Evolutionary conservation across 2,113 vertebrate genomes (phyloP).

Genomic region (Platysteira castanea): DNA sequence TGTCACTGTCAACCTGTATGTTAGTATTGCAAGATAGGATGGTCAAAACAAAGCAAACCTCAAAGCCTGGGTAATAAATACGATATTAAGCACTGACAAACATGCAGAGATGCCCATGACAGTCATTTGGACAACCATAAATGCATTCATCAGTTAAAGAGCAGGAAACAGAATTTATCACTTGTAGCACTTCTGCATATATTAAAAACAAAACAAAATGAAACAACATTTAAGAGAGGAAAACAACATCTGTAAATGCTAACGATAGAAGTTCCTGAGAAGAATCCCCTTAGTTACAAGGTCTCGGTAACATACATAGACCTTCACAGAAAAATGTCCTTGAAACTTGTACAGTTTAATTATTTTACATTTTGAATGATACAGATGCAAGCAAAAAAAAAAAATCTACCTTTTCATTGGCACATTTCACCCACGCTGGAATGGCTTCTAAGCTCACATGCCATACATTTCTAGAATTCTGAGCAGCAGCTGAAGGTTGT

Average conservation of each 20-base stretch:
- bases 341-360: not conserved
- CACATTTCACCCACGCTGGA: conserved; percentile 80
- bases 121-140: not conserved
- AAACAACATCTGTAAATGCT: not conserved
- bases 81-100: not conserved
- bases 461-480: conserved; percentile 75
- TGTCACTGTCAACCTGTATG: not conserved
- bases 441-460: conserved; percentile 78
- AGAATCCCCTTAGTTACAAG: not conserved
- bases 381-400: not conserved
- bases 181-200: not conserved
- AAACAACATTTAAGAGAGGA: not conserved
- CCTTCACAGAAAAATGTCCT: not conserved
- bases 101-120: not conserved
- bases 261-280: not conserved
- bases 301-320: not conserved
- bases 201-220: not conserved
- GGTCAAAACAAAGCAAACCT: not conserved
- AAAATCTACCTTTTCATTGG: conserved; percentile 81
- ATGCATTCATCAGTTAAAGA: not conserved
- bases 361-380: not conserved
- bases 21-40: not conserved
- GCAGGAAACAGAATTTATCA: not conserved
- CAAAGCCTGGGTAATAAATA: not conserved
- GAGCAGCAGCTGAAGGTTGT: not conserved